phyloP scores from a whole-genome alignment of 1,140 invertebrate genomes.

The Monochamus saltuarius region DNA sequence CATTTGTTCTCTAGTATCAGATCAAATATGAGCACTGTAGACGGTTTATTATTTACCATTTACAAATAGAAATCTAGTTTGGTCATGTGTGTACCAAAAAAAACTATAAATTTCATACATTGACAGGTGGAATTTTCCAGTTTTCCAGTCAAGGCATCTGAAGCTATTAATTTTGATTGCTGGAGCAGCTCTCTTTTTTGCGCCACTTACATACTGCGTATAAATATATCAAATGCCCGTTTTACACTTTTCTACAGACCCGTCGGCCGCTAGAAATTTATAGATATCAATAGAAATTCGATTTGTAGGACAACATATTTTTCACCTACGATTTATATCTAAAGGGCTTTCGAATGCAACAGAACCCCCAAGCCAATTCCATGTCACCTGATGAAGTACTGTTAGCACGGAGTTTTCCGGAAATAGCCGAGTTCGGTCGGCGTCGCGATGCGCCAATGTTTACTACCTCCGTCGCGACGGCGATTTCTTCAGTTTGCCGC shows the following conservation, averaged over 20 bases:
- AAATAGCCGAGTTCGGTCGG: conserved; percentile 26
- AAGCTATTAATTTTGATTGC: conserved; percentile 11
- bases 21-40: no score
- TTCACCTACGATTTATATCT: conserved; percentile 47
- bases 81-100: no score
- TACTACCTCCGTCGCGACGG: conserved; percentile 43
- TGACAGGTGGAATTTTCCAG: conserved; percentile 12
- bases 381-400: conserved; percentile 15
- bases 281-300: conserved; percentile 49
- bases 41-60: no score
- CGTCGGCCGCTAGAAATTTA: conserved; percentile 42
- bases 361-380: conserved; percentile 21
- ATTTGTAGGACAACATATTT: conserved; percentile 51
- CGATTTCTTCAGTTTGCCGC: conserved; percentile 45
- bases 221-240: conserved; percentile 20
- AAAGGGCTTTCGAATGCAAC: conserved; percentile 35
- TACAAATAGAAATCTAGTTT: no score
- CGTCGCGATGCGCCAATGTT: conserved; percentile 47
- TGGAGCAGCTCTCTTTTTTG: conserved; percentile 1
- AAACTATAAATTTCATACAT: conserved; percentile 3
- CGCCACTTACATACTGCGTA: conserved; percentile 9
- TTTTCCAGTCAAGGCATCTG: conserved; percentile 6
- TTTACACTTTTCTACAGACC: conserved; percentile 22
- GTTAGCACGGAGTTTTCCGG: conserved; percentile 20
- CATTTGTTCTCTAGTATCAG: no score